phyloP scores from a whole-genome alignment of 2,113 vertebrate species.

The Clarias gariepinus region DNA sequence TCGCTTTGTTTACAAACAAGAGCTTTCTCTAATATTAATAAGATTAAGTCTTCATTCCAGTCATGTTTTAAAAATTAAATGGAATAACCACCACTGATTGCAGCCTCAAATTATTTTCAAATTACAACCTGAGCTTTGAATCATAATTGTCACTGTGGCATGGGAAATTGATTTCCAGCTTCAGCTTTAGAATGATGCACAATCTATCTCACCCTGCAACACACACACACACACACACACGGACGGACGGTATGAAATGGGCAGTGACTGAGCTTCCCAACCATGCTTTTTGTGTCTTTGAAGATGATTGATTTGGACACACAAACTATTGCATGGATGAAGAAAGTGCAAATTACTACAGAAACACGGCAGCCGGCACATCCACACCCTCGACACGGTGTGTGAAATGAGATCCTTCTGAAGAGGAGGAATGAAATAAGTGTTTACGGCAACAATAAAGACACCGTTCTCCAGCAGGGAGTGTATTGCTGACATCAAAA shows the following conservation, averaged over 20 bases:
- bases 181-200: constrained; percentile 4
- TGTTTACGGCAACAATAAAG: constrained; percentile 51
- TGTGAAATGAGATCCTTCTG: background rate
- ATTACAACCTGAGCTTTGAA: constrained; percentile 3
- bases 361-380: background rate
- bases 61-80: background rate
- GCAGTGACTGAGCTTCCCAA: constrained; percentile 31
- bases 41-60: background rate
- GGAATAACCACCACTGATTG: constrained; percentile 9
- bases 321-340: constrained; percentile 26
- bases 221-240: constrained; percentile 13
- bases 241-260: background rate
- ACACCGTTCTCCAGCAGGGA: constrained; percentile 35
- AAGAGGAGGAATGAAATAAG: background rate
- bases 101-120: constrained; percentile 12
- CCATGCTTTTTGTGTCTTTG: constrained; percentile 52
- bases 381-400: background rate
- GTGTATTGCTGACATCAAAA: constrained; percentile 52
- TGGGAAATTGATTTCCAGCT: constrained; percentile 17
- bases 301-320: constrained; percentile 55
- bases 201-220: background rate
- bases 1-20: background rate
- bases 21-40: background rate
- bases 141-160: background rate
- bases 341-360: constrained; percentile 17